Base-by-base conservation (phyloP, 2,797 vertebrate species). In the Melanotaenia trifasciata region DNA sequence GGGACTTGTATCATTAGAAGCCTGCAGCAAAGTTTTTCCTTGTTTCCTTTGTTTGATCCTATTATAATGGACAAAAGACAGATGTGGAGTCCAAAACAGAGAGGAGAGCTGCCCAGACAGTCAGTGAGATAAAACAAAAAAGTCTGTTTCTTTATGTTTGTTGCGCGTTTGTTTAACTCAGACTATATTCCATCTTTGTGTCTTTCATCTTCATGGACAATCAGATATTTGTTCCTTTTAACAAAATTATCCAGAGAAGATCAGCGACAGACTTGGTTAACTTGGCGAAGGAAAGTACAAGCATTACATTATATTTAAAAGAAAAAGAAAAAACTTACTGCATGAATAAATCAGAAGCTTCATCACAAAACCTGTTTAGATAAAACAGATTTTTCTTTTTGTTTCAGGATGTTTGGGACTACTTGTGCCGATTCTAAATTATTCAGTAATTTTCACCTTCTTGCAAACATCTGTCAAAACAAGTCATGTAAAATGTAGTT, bases 1-100 rank as follows among this genome's bases (percentile, higher is more conserved):
- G 20, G 73, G 40, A 69, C 64, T 60, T 45, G 67, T 58, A 78
- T 73, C 65, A 83, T 83, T 69, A 79, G 12, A 64, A 51, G 80
- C 64, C 69, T 18, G 64, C 71, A 69, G 70, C n/a, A 59, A 51
- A 56, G 64, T 68, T 82, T 65, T 74, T 75, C 50, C 33, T 22
- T 18, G 61, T 33, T 62, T 35, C 47, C 20, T 33, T 71, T 54
- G 58, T 51, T 32, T 72, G 45, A 54, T 84, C 43, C 45, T 59
- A 40, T 28, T 54, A 47, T 58, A 32, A 62, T 66, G 45, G 58
- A 51, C 16, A 59, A 30, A 9, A 16, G 57, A 68, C 16, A 4
- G 30, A 32, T 28, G 38, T 30, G 14, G 8, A 32, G 58, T 57
- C 16, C 30, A 71, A 22, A 22, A n/a, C 16, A 35, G 20, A 59